Conservation (phyloP, 2,888 invertebrate genomes). For the Bruchidius siliquastri region DNA sequence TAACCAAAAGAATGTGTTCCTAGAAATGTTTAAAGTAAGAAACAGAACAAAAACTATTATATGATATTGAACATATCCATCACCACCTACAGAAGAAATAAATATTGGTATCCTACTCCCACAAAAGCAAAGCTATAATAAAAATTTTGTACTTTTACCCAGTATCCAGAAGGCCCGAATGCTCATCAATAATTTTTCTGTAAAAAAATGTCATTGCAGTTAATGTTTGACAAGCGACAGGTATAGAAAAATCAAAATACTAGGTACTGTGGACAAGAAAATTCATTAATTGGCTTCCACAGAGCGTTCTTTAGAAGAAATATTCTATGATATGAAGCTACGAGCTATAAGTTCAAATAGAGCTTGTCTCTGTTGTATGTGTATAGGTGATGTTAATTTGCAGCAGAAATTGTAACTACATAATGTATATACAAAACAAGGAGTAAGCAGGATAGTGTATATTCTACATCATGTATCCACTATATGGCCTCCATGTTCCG, state of each 20-base stretch:
- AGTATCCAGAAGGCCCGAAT: conserved; percentile 17
- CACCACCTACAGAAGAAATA: conserved; percentile 1
- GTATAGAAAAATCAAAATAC: background rate
- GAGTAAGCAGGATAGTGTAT: too few relatives aligned
- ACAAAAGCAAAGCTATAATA: background rate
- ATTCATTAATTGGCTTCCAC: background rate
- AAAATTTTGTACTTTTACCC: conserved; percentile 13
- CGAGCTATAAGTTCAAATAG: too few relatives aligned
- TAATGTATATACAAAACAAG: too few relatives aligned
- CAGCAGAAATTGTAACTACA: too few relatives aligned
- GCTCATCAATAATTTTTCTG: conserved; percentile 22
- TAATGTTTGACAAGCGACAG: background rate
- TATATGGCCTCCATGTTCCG: too few relatives aligned
- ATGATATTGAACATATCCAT: background rate
- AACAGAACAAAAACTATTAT: background rate
- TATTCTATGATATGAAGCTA: background rate
- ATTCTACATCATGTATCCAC: too few relatives aligned
- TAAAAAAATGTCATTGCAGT: conserved; percentile 15
- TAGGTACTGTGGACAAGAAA: background rate
- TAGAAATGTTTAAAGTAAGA: background rate
- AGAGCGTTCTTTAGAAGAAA: background rate
- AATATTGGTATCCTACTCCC: background rate
- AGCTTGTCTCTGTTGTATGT: too few relatives aligned
- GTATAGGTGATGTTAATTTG: too few relatives aligned
- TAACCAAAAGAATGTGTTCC: background rate